Evolutionary conservation across 2,888 invertebrate species (phyloP).

Genomic region (Drosophila borborema): DNA sequence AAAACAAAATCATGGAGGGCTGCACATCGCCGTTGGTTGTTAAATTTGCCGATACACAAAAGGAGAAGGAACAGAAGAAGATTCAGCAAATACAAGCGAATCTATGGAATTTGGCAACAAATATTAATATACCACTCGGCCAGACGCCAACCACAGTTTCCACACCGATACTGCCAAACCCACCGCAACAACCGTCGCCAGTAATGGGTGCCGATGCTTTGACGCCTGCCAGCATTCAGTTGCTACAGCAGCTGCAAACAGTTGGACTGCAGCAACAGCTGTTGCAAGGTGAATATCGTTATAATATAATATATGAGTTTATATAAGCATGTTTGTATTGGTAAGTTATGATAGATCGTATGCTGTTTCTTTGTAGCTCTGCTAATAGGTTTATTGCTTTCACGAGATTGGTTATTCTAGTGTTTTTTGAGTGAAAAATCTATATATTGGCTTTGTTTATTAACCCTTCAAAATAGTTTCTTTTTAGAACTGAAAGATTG

Average conservation of each 20-base stretch:
- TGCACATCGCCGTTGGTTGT: constrained; percentile 99
- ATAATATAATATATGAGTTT: not conserved
- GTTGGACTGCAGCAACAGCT: constrained; percentile 88
- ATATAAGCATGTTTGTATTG: not conserved
- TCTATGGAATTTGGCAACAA: constrained; percentile 93
- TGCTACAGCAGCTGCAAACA: constrained; percentile 89
- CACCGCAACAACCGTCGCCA: constrained; percentile 85
- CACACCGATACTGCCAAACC: constrained; percentile 85
- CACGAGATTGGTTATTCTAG: too few species aligned
- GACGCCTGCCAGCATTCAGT: constrained; percentile 88
- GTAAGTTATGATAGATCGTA: not conserved
- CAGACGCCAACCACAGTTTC: constrained; percentile 86
- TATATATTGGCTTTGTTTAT: too few species aligned
- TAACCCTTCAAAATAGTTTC: too few species aligned
- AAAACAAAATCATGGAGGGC: constrained; percentile 99
- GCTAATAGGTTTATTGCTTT: too few species aligned
- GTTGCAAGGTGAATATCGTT: constrained; percentile 86
- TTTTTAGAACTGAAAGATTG: too few species aligned
- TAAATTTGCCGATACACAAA: constrained; percentile 99
- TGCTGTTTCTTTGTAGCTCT: too few species aligned
- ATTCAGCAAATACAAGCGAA: constrained; percentile 97
- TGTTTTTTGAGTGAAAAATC: too few species aligned
- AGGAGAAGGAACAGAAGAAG: constrained; percentile 99
- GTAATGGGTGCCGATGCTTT: constrained; percentile 85
- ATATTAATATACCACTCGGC: constrained; percentile 86